phyloP scores from a whole-genome alignment of 2,888 invertebrate genomes.

The Caenorhabditis auriculariae region DNA sequence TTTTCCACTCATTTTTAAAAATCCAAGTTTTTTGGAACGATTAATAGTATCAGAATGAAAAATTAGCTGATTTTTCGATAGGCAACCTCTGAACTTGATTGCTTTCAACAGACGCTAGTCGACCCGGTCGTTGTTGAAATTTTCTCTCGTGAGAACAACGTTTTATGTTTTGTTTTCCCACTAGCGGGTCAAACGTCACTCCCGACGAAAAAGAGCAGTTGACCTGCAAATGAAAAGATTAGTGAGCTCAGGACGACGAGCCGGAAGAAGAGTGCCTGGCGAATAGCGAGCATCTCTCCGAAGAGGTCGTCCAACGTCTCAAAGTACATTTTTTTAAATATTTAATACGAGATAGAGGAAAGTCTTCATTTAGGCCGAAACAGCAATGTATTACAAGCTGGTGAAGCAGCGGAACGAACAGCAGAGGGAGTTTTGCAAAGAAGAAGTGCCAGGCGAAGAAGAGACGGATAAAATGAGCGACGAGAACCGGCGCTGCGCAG shows the following conservation, averaged over 20 bases:
- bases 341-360: background rate
- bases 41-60: too few species aligned
- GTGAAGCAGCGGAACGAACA: constrained; percentile 28
- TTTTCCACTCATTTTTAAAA: too few species aligned
- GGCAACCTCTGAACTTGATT: too few species aligned
- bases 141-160: too few species aligned
- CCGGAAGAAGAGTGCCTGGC: constrained; percentile 51
- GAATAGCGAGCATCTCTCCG: constrained; percentile 35
- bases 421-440: constrained; percentile 28
- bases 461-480: too few species aligned
- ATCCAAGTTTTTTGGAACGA: too few species aligned
- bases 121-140: too few species aligned
- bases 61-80: too few species aligned
- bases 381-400: constrained; percentile 15
- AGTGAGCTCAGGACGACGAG: constrained; percentile 25
- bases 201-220: constrained; percentile 3
- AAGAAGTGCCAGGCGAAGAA: too few species aligned
- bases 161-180: too few species aligned
- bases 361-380: constrained; percentile 6
- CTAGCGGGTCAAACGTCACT: too few species aligned
- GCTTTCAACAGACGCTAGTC: too few species aligned
- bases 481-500: constrained; percentile 34
- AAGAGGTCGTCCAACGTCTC: constrained; percentile 35
- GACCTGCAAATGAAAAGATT: background rate
- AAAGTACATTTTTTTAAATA: constrained; percentile 6